A percentile compares a stretch with the other conserved stretches of the same genome.
Conservation (phyloP, 2,888 invertebrate genomes). For the Agonopterix alstromeriana region DNA sequence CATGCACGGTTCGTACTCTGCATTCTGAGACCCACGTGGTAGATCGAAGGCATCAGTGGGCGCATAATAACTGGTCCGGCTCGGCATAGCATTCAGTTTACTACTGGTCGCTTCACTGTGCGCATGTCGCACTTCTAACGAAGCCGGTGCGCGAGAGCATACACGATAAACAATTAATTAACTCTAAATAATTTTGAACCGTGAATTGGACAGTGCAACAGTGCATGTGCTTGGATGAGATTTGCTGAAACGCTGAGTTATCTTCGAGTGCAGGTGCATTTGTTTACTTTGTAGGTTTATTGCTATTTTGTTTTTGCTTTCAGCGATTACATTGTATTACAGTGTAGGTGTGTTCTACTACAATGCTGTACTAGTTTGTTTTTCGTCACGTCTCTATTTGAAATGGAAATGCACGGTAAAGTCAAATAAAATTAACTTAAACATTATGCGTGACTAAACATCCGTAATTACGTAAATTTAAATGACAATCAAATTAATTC, state of each 20-base stretch:
- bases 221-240: conserved; percentile 51
- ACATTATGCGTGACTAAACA: too few relatives aligned
- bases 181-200: conserved; percentile 24
- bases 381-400: too few relatives aligned
- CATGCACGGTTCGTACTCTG: conserved; percentile 34
- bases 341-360: neutral
- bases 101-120: conserved; percentile 57
- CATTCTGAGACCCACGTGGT: conserved; percentile 61
- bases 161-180: conserved; percentile 46
- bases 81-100: conserved; percentile 60
- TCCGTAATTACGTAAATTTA: too few relatives aligned
- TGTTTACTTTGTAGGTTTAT: conserved; percentile 37
- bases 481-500: too few relatives aligned
- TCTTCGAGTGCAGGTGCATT: conserved; percentile 63
- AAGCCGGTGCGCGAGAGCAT: conserved; percentile 56
- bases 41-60: conserved; percentile 65
- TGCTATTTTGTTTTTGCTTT: conserved; percentile 27
- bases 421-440: too few relatives aligned
- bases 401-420: too few relatives aligned
- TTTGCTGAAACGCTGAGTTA: conserved; percentile 44
- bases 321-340: neutral
- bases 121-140: conserved; percentile 49
- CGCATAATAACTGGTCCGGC: conserved; percentile 72
- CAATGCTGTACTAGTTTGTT: too few relatives aligned
- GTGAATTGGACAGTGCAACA: conserved; percentile 34